phyloP scores from a whole-genome alignment of 2,113 vertebrate species.

The Syrmaticus mikado region DNA sequence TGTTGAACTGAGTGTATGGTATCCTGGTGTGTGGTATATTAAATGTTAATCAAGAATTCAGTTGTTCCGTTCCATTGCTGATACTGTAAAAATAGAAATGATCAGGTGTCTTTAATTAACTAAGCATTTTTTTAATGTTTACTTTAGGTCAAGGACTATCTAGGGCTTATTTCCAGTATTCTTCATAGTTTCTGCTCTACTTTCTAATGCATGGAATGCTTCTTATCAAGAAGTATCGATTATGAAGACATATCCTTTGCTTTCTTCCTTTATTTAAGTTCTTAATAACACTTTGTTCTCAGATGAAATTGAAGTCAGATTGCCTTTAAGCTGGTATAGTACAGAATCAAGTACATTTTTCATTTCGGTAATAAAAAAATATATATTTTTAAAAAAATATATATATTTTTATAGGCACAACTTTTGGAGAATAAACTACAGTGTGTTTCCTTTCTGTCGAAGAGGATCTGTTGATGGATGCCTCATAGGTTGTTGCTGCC shows the following conservation, averaged over 20 bases:
- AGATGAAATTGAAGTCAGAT: neutral
- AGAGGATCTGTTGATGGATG: neutral
- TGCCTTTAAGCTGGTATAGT: neutral
- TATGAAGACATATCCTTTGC: neutral
- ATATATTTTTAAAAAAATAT: neutral
- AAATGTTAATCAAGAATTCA: neutral
- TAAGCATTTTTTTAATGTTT: neutral
- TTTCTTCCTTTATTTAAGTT: neutral
- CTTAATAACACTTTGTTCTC: neutral
- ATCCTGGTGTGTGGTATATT: neutral
- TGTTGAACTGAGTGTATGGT: neutral
- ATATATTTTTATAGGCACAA: neutral
- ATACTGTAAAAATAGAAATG: neutral
- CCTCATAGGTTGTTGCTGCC: neutral
- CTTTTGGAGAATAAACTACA: neutral
- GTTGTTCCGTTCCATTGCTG: neutral
- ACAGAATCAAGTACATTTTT: neutral
- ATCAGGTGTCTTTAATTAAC: neutral
- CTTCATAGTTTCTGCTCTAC: slow-evolving; percentile 18
- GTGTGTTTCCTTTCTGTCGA: neutral
- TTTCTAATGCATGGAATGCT: slow-evolving; percentile 37
- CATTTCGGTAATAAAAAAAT: neutral
- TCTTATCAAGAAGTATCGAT: neutral
- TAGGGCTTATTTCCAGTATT: slow-evolving; percentile 13
- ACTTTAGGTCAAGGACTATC: slow-evolving; percentile 8